Conservation (phyloP, 2,888 invertebrate species). For the Subacronicta megacephala region DNA sequence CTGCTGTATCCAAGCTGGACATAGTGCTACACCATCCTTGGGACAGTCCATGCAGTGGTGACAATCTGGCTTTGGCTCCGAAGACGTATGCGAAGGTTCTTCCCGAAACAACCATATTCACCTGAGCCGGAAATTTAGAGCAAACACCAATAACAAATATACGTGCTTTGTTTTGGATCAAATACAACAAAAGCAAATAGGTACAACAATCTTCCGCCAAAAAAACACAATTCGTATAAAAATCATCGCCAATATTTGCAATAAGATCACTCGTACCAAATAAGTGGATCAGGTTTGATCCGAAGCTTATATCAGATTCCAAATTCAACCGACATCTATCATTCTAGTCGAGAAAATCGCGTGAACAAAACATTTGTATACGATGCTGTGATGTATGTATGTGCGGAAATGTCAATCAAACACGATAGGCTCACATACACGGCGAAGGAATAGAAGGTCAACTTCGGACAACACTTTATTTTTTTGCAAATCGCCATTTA, state of each 20-base stretch:
- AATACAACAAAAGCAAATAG: neutral
- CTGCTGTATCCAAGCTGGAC: too few species aligned
- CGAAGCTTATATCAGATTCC: conserved; percentile 12
- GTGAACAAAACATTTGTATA: conserved; percentile 36
- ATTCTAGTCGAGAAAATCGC: conserved; percentile 16
- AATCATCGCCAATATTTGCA: neutral
- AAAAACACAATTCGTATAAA: neutral
- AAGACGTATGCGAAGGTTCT: too few species aligned
- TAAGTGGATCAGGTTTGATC: conserved; percentile 35
- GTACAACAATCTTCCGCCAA: neutral
- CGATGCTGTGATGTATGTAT: conserved; percentile 19
- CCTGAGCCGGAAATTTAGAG: too few species aligned
- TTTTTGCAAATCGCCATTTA: too few species aligned
- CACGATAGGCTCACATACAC: conserved; percentile 13
- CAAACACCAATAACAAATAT: too few species aligned
- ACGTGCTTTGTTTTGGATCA: too few species aligned
- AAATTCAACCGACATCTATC: conserved; percentile 30
- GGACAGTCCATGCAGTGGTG: too few species aligned
- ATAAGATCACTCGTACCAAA: conserved; percentile 9
- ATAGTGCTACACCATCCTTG: too few species aligned
- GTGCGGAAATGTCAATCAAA: conserved; percentile 35
- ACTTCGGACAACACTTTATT: neutral
- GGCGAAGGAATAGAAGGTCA: conserved; percentile 13
- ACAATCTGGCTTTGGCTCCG: too few species aligned
- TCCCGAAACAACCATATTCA: too few species aligned